A percentile compares a stretch with the other conserved stretches of the same genome.
These are phyloP conservation scores for Drosophila littoralis DNA, from an alignment of 1,140 invertebrate species.

Conservation along the genomic window DNA sequence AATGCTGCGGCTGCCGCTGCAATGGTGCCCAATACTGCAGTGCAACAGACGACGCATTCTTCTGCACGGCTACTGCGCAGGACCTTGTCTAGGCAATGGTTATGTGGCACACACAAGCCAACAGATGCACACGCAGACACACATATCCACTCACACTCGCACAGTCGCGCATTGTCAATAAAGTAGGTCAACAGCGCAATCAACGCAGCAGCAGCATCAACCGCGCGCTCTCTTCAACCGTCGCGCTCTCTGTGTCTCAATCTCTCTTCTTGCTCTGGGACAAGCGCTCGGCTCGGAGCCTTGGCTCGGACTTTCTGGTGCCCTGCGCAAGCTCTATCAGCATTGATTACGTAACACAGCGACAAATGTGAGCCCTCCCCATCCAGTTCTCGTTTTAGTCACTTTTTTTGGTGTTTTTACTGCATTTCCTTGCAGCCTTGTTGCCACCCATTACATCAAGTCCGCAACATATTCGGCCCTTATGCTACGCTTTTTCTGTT, in stretches of 20 bases:
- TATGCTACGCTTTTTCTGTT: not conserved
- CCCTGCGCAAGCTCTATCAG: constrained; percentile 37
- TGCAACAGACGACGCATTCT: constrained; percentile 54
- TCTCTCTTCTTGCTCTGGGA: constrained; percentile 5
- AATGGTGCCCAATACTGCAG: constrained; percentile 65
- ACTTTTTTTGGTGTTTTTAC: constrained; percentile 33
- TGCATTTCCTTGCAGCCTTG: constrained; percentile 71
- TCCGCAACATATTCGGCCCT: not conserved
- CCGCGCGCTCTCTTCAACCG: not conserved
- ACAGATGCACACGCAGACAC: constrained; percentile 18
- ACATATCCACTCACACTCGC: constrained; percentile 45
- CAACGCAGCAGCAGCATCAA: constrained; percentile 56
- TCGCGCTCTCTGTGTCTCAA: constrained; percentile 8
- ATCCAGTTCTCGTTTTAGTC: not conserved
- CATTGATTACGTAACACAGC: constrained; percentile 70
- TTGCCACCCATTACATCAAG: constrained; percentile 23
- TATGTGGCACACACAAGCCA: constrained; percentile 5
- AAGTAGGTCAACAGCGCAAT: constrained; percentile 78
- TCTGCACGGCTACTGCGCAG: constrained; percentile 66
- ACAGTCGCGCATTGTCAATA: constrained; percentile 66
- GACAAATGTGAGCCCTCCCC: constrained; percentile 31
- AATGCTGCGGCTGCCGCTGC: constrained; percentile 40
- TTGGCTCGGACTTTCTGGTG: constrained; percentile 16
- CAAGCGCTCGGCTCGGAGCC: constrained; percentile 27
- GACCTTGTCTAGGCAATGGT: constrained; percentile 53